Conservation (phyloP, 2,797 vertebrate genomes). For the Buphagus erythrorhynchus region DNA sequence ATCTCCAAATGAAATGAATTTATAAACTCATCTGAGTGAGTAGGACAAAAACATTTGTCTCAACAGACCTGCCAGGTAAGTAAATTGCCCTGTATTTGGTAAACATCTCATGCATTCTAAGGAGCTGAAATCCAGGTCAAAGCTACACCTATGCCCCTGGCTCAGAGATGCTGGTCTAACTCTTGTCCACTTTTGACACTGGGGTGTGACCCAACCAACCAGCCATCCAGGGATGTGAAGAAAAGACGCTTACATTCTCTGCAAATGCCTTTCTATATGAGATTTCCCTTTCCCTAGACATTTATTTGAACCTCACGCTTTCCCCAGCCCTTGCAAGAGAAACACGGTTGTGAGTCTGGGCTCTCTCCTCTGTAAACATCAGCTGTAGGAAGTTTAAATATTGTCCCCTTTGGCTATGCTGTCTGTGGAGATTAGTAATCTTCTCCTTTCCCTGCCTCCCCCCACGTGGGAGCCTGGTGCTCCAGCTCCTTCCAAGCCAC, state of each 20-base stretch:
- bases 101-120: neutral
- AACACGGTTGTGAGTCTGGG: neutral
- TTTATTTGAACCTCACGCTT: neutral
- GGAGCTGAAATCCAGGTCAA: neutral
- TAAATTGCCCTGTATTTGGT: neutral
- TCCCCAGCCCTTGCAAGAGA: neutral
- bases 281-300: neutral
- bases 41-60: neutral
- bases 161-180: neutral
- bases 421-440: slow-evolving; percentile 31
- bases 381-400: neutral
- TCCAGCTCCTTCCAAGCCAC: neutral
- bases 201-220: neutral
- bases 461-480: neutral
- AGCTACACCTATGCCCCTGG: neutral
- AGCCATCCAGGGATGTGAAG: fast-evolving
- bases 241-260: neutral
- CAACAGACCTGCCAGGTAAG: neutral
- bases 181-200: neutral
- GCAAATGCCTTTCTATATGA: neutral
- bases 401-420: slow-evolving; percentile 31
- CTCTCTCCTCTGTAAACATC: neutral
- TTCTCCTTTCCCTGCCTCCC: neutral
- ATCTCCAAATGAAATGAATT: neutral
- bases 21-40: neutral